Conservation (phyloP, 2,797 vertebrate genomes). For the Rhabdophis nuchalis region DNA sequence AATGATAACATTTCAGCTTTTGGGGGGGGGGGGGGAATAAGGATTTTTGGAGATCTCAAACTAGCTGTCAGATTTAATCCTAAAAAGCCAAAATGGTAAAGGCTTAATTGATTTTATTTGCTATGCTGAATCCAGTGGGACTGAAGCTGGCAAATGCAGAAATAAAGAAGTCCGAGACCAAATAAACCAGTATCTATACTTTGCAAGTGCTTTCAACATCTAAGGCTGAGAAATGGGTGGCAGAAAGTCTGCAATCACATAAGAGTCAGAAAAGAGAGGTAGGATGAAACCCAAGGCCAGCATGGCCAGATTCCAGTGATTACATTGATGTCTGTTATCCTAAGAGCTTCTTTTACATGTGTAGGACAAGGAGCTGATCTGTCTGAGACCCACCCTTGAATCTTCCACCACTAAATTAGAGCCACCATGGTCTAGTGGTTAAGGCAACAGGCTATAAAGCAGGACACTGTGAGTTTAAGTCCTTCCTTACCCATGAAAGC, state of each 20-base stretch:
- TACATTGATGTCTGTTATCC: neutral
- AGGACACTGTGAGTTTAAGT: neutral
- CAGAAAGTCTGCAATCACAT: neutral
- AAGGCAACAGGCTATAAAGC: neutral
- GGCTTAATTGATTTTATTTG: neutral
- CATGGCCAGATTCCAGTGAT: neutral
- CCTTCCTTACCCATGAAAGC: neutral
- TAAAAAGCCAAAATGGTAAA: neutral
- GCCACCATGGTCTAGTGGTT: neutral
- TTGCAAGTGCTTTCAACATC: neutral
- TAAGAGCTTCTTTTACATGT: neutral
- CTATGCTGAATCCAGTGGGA: neutral
- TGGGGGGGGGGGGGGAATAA: neutral
- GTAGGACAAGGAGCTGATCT: neutral
- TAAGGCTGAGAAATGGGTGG: neutral
- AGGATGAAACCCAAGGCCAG: neutral
- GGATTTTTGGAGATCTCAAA: neutral
- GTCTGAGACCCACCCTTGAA: neutral
- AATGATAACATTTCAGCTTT: constrained; percentile 34
- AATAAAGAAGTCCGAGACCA: neutral
- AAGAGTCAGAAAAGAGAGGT: neutral
- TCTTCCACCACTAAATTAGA: neutral
- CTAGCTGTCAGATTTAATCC: neutral
- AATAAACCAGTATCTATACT: neutral
- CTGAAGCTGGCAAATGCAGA: neutral